These are phyloP conservation scores for Ardeotis arabs DNA, from an alignment of 2,113 vertebrate genomes.

Conservation along the genomic window DNA sequence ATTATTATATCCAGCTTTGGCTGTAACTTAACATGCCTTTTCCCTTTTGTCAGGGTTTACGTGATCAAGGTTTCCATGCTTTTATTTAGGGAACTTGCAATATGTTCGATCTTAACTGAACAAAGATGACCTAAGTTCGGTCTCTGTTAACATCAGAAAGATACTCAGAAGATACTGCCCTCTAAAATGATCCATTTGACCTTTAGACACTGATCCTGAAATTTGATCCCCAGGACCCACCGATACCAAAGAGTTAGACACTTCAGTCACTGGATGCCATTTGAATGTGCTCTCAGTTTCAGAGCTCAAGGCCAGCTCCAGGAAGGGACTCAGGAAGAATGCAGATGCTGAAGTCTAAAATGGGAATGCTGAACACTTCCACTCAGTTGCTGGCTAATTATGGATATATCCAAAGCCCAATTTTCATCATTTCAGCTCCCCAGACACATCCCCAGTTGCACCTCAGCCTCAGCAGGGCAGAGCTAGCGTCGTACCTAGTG, in stretches of 20 bases:
- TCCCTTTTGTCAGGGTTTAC: neutral
- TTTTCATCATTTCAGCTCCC: neutral
- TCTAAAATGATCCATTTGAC: neutral
- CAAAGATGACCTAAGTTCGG: neutral
- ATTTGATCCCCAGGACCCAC: neutral
- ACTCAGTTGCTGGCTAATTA: neutral
- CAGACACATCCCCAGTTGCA: rapidly evolving
- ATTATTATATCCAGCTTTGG: neutral
- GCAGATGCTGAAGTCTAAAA: conserved; percentile 18
- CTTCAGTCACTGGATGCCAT: neutral
- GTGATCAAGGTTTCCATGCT: neutral
- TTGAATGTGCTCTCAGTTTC: neutral
- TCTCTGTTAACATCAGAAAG: neutral
- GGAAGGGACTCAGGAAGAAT: neutral
- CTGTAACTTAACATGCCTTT: neutral
- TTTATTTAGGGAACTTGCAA: neutral
- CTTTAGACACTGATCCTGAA: neutral
- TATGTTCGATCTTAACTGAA: neutral
- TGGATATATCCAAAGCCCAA: neutral
- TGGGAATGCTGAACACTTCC: neutral
- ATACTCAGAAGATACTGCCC: neutral
- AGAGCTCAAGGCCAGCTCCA: neutral
- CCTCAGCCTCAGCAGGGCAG: neutral
- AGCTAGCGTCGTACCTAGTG: neutral
- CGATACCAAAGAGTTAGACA: neutral